These are phyloP conservation scores for Apistogramma diplotaenia DNA, from an alignment of 2,113 vertebrate species.

Conservation along the genomic window DNA sequence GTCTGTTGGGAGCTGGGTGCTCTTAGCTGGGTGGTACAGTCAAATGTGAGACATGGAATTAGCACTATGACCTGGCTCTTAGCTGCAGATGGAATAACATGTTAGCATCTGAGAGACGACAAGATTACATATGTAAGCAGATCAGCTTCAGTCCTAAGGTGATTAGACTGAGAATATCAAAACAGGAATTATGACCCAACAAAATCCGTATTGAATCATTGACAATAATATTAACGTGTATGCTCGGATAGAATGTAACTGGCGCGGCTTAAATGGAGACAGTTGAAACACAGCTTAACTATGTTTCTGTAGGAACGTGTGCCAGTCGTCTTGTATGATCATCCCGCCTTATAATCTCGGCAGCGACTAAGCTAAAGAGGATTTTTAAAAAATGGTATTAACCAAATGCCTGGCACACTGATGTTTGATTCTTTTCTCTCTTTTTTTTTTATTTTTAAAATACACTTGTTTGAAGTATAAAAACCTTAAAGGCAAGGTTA, in stretches of 20 bases:
- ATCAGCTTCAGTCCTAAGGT: constrained; percentile 65
- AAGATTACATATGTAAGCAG: constrained; percentile 74
- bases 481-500: background rate
- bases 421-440: background rate
- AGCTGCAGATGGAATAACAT: constrained; percentile 39
- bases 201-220: constrained; percentile 37
- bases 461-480: background rate
- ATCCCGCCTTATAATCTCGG: constrained; percentile 35
- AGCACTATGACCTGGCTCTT: constrained; percentile 40
- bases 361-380: constrained; percentile 39
- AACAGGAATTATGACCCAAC: constrained; percentile 52
- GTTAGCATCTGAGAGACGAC: constrained; percentile 41
- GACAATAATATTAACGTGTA: background rate
- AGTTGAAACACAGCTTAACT: background rate
- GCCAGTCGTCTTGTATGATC: constrained; percentile 39
- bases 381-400: constrained; percentile 38
- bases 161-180: constrained; percentile 69
- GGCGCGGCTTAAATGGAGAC: background rate
- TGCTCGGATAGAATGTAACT: background rate
- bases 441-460: too few relatives aligned
- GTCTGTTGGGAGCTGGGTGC: background rate
- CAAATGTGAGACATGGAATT: constrained; percentile 16
- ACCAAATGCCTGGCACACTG: background rate
- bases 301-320: background rate
- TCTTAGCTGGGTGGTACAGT: background rate